Percentiles rank a stretch among this genome's conserved stretches.
phyloP scores from a whole-genome alignment of 2,113 vertebrate species.

The Genyomyrus donnyi region DNA sequence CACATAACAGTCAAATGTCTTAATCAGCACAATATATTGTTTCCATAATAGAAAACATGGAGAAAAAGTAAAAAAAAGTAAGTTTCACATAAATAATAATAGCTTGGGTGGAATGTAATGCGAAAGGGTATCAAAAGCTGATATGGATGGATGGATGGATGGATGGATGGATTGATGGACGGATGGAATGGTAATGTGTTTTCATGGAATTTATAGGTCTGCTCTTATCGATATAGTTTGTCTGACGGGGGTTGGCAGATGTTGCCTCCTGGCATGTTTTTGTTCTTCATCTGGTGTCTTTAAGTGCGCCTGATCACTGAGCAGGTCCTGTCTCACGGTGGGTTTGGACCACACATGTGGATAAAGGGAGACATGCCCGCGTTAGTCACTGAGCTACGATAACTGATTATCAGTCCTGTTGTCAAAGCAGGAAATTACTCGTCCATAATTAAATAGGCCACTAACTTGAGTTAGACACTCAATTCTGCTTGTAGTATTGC shows the following conservation, averaged over 20 bases:
- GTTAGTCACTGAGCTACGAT: slow-evolving; percentile 69
- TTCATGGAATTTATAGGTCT: slow-evolving; percentile 27
- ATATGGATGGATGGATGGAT: not conserved
- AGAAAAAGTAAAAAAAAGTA: not conserved
- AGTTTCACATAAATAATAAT: not conserved
- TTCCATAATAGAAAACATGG: not conserved
- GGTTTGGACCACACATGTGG: slow-evolving; percentile 28
- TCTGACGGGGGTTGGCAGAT: slow-evolving; percentile 62
- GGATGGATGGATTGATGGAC: not conserved
- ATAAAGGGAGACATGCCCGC: slow-evolving; percentile 29
- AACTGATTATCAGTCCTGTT: slow-evolving; percentile 71
- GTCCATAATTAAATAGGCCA: slow-evolving; percentile 45
- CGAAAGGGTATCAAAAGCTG: not conserved
- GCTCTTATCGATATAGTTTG: slow-evolving; percentile 58
- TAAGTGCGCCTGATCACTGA: slow-evolving; percentile 47
- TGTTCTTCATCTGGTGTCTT: slow-evolving; percentile 37
- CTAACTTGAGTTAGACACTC: slow-evolving; percentile 15
- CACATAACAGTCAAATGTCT: slow-evolving; percentile 13
- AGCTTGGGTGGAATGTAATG: not conserved
- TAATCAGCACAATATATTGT: slow-evolving; percentile 7
- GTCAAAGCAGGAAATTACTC: slow-evolving; percentile 59
- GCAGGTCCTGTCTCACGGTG: slow-evolving; percentile 16
- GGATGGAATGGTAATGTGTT: not conserved
- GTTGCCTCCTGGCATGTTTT: slow-evolving; percentile 63
- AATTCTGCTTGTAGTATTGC: not conserved